Evolutionary conservation across 2,888 invertebrate genomes (phyloP).

Genomic region (Thymelicus sylvestris): DNA sequence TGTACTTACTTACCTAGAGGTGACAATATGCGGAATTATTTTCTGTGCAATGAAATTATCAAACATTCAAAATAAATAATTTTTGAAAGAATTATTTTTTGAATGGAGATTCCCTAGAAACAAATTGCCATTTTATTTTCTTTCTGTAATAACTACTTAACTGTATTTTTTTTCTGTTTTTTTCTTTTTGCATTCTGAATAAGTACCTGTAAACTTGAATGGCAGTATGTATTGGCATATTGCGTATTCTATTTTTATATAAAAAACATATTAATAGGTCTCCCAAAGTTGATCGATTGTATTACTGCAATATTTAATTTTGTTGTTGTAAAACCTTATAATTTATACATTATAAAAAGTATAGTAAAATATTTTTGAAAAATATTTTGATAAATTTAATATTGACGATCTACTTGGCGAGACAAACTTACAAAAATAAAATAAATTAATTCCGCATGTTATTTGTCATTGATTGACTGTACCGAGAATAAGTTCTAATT

Average conservation of each 20-base stretch:
- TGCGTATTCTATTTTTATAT: too few relatives aligned
- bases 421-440: not conserved
- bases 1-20: not conserved
- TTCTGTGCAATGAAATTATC: not conserved
- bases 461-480: not conserved
- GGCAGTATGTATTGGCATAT: too few relatives aligned
- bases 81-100: slow-evolving; percentile 3
- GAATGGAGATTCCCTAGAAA: not conserved
- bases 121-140: too few relatives aligned
- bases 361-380: not conserved
- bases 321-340: too few relatives aligned
- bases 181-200: too few relatives aligned
- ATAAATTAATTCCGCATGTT: not conserved
- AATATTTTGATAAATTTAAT: slow-evolving; percentile 1
- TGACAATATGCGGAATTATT: slow-evolving; percentile 2
- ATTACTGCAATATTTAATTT: too few relatives aligned
- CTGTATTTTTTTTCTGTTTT: too few relatives aligned
- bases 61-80: slow-evolving; percentile 3
- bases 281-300: not conserved
- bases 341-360: too few relatives aligned
- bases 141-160: too few relatives aligned
- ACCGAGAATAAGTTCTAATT: too few relatives aligned
- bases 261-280: too few relatives aligned
- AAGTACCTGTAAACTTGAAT: too few relatives aligned
- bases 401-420: not conserved